Percentiles rank a stretch among this genome's conserved stretches.
These are phyloP conservation scores for Rhagonycha lutea DNA, from an alignment of 2,888 invertebrate genomes.

Conservation along the genomic window DNA sequence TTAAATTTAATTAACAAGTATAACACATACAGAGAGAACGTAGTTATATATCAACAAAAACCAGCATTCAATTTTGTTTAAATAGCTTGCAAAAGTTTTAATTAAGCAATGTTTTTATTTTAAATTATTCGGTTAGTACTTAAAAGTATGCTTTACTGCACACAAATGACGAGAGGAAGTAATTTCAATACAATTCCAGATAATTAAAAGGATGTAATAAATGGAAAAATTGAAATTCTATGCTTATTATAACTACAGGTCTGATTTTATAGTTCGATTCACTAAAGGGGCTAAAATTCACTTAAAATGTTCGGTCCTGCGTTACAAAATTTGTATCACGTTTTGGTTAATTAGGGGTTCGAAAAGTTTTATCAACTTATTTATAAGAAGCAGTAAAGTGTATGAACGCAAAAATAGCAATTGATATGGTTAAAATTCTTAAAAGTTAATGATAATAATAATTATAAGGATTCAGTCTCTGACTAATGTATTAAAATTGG, in stretches of 20 bases:
- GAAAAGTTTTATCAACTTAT: background rate
- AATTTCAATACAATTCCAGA: background rate
- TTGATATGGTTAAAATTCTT: background rate
- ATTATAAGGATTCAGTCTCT: too few species aligned
- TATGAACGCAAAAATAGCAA: background rate
- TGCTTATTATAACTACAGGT: background rate
- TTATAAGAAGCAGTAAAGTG: background rate
- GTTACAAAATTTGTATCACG: background rate
- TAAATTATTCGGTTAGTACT: background rate
- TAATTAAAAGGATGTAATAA: background rate
- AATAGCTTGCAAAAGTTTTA: slow-evolving; percentile 16
- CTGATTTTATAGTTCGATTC: background rate
- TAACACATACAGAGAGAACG: slow-evolving; percentile 35
- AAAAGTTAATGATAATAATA: too few species aligned
- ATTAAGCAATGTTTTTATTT: slow-evolving; percentile 20
- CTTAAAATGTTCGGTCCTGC: background rate
- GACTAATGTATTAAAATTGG: too few species aligned
- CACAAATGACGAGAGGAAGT: background rate
- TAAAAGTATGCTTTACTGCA: background rate
- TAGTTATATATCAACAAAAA: slow-evolving; percentile 33
- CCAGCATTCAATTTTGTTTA: slow-evolving; percentile 4
- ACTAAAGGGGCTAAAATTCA: background rate
- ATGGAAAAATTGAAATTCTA: background rate
- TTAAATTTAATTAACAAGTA: slow-evolving; percentile 42
- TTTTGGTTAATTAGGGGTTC: background rate